phyloP scores from a whole-genome alignment of 2,797 vertebrate genomes.

The Macropus fuliginosus region DNA sequence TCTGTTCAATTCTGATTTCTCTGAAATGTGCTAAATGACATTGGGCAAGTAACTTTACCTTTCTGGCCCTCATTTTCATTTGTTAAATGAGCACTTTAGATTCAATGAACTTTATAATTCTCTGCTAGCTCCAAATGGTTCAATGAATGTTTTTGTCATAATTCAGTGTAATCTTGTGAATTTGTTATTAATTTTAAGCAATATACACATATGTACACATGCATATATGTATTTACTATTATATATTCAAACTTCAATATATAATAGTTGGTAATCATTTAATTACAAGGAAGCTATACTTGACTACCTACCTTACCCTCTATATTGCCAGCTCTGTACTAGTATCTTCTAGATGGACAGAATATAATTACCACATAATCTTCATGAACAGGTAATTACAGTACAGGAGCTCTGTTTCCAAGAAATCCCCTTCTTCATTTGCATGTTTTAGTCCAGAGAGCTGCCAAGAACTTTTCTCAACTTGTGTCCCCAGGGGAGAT shows the following conservation, averaged over 20 bases:
- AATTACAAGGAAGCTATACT: not conserved
- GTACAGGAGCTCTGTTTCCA: constrained; percentile 29
- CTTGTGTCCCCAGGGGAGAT: constrained; percentile 12
- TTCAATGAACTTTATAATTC: not conserved
- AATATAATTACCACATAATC: constrained; percentile 45
- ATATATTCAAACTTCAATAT: not conserved
- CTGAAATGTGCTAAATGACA: not conserved
- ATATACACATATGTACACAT: not conserved
- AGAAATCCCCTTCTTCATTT: constrained; percentile 18
- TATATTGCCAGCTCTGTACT: not conserved
- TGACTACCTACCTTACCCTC: not conserved
- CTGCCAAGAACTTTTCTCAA: constrained; percentile 47
- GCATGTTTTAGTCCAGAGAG: constrained; percentile 30
- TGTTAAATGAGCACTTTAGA: not conserved
- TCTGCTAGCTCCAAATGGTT: not conserved
- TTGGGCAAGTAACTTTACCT: not conserved
- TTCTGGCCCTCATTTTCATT: not conserved
- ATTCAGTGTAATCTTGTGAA: not conserved
- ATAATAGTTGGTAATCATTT: not conserved
- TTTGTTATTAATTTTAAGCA: not conserved
- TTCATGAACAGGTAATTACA: constrained; percentile 56
- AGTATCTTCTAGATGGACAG: not conserved
- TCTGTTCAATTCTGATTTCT: not conserved
- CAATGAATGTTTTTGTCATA: not conserved
- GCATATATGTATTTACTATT: not conserved